Percentiles rank a stretch among this genome's conserved stretches.
These are phyloP conservation scores for Coremacera marginata DNA, from an alignment of 2,888 invertebrate genomes.

Conservation along the genomic window DNA sequence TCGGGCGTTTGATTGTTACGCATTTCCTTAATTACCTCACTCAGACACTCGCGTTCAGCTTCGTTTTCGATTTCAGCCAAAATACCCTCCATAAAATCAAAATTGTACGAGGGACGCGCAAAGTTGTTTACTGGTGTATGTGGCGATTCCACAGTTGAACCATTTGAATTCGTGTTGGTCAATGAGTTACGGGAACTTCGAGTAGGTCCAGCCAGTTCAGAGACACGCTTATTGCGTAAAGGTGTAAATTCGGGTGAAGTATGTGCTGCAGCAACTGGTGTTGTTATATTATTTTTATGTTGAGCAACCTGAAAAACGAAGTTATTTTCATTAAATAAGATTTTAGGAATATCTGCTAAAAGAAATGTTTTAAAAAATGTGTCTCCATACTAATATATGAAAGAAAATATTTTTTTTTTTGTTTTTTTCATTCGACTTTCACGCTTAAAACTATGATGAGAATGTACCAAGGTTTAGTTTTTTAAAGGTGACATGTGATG, in stretches of 20 bases:
- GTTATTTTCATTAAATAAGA: too few species aligned
- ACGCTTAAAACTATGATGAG: too few species aligned
- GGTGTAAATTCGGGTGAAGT: constrained; percentile 56
- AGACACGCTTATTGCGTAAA: constrained; percentile 63
- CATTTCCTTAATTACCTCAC: constrained; percentile 64
- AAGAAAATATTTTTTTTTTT: too few species aligned
- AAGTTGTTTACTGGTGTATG: constrained; percentile 62
- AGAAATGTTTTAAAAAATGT: too few species aligned
- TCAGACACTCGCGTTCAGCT: constrained; percentile 61
- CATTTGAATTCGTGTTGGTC: constrained; percentile 18
- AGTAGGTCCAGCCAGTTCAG: constrained; percentile 58
- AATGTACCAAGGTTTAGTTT: too few species aligned
- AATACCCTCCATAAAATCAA: constrained; percentile 59
- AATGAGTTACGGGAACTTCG: constrained; percentile 41
- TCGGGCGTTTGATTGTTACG: constrained; percentile 65
- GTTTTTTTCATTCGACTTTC: too few species aligned
- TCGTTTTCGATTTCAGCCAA: constrained; percentile 61
- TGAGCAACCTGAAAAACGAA: constrained; percentile 19
- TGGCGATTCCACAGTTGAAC: constrained; percentile 55
- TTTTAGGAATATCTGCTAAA: too few species aligned
- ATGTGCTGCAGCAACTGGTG: constrained; percentile 29
- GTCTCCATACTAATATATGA: too few species aligned
- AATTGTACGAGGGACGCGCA: constrained; percentile 51
- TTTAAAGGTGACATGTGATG: too few species aligned
- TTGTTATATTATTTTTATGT: not conserved